A percentile compares a stretch with the other conserved stretches of the same genome.
Conservation (phyloP, 2,797 vertebrate species). For the Pristis pectinata region DNA sequence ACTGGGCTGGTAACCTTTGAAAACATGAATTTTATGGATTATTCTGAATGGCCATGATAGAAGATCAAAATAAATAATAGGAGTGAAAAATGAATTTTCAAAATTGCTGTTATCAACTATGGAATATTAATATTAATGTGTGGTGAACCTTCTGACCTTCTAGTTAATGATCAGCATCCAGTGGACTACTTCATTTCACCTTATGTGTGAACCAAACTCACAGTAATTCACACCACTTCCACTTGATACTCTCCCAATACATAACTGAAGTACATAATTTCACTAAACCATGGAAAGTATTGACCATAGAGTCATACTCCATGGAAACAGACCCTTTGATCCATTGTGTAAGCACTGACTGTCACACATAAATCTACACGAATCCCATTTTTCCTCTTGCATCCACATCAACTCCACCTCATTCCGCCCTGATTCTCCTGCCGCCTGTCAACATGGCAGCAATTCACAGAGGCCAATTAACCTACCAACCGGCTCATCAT, state of each 20-base stretch:
- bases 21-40: not conserved
- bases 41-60: conserved; percentile 6
- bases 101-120: not conserved
- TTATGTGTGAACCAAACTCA: not conserved
- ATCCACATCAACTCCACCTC: too few relatives aligned
- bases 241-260: not conserved
- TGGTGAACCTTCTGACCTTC: not conserved
- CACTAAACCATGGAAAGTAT: not conserved
- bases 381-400: too few relatives aligned
- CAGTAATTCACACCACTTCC: not conserved
- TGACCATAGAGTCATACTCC: not conserved
- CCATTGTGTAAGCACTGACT: too few relatives aligned
- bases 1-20: not conserved
- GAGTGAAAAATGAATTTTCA: conserved; percentile 5
- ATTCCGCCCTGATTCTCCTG: too few relatives aligned
- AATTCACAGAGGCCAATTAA: too few relatives aligned
- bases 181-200: not conserved
- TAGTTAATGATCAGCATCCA: not conserved
- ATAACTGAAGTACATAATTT: not conserved
- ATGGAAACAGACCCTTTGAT: too few relatives aligned
- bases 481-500: too few relatives aligned
- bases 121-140: not conserved
- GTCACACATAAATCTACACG: too few relatives aligned
- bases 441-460: too few relatives aligned
- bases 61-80: conserved; percentile 18